Percentiles rank a stretch among this genome's conserved stretches.
phyloP scores from a whole-genome alignment of 1,140 invertebrate species.

The Neomicropteryx cornuta region DNA sequence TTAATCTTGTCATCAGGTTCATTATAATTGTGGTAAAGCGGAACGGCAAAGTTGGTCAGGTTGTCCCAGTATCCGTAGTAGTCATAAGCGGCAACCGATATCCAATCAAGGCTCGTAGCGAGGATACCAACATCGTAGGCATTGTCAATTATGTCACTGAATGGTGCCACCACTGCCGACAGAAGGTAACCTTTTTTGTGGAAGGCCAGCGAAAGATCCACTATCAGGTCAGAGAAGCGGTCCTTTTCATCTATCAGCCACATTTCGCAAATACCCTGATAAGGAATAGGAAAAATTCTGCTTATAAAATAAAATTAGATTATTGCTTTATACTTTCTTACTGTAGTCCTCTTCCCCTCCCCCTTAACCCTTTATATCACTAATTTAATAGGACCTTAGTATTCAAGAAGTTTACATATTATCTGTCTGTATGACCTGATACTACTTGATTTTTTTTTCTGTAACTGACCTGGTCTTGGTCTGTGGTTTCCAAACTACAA shows the following conservation, averaged over 20 bases:
- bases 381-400: no score
- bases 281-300: no score
- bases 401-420: no score
- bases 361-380: no score
- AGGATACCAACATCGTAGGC: conserved; percentile 67
- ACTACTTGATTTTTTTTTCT: no score
- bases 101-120: conserved; percentile 66
- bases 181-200: conserved; percentile 56
- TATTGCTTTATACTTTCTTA: no score
- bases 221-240: conserved; percentile 57
- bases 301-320: no score
- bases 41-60: conserved; percentile 73
- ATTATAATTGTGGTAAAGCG: conserved; percentile 59
- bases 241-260: conserved; percentile 64
- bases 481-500: no score
- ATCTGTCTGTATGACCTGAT: no score
- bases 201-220: conserved; percentile 60
- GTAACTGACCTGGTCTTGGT: no score
- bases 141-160: conserved; percentile 68
- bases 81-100: conserved; percentile 77
- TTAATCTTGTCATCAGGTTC: conserved; percentile 52
- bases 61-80: conserved; percentile 80
- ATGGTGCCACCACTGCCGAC: conserved; percentile 74
- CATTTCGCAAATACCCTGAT: no score
- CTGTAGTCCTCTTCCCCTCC: no score